Evolutionary conservation across 2,113 vertebrate species (phyloP).

Genomic region (Thalassarche chlororhynchos): DNA sequence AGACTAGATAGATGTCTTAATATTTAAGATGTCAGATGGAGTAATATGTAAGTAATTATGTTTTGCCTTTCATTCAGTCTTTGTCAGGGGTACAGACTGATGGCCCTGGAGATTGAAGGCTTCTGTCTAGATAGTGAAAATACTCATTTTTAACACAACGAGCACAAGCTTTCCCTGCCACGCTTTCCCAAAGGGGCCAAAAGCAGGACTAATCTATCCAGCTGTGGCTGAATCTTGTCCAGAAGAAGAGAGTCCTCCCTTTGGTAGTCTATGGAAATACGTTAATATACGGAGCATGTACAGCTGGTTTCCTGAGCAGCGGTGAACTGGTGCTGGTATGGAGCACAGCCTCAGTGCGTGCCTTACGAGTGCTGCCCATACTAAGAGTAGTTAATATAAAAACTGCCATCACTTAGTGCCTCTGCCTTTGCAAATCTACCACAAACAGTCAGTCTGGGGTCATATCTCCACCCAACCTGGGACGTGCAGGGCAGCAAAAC

Average conservation of each 20-base stretch:
- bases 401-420: neutral
- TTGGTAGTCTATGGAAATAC: neutral
- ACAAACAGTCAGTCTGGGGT: neutral
- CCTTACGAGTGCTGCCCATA: too few relatives aligned
- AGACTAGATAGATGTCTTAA: neutral
- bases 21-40: conserved; percentile 8
- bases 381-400: neutral
- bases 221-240: neutral
- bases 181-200: neutral
- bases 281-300: accelerated
- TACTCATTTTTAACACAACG: neutral
- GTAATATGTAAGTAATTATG: conserved; percentile 10
- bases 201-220: neutral
- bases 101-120: conserved; percentile 19
- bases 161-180: neutral
- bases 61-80: conserved; percentile 24
- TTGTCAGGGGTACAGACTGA: conserved; percentile 7
- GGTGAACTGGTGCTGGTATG: too few relatives aligned
- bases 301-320: neutral
- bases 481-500: neutral
- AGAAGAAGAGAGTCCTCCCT: neutral
- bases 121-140: neutral
- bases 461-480: neutral
- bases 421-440: neutral
- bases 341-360: neutral